Base-by-base conservation (phyloP, 2,888 invertebrate species). In the Pseudolycoriella hygida region DNA sequence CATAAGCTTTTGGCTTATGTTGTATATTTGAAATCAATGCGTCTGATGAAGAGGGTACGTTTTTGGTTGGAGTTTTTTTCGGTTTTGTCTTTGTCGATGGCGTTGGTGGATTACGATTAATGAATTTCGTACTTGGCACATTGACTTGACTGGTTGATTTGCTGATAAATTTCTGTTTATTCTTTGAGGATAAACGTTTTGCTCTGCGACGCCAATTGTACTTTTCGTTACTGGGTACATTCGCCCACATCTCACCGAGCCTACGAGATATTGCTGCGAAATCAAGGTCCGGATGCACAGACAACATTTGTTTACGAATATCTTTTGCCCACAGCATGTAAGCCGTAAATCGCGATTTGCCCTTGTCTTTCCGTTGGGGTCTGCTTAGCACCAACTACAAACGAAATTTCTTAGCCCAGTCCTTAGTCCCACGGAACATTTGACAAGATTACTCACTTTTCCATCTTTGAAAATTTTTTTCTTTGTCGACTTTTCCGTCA, bases 311-410 rank as follows among this genome's bases (percentile, higher is more conserved):
- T 49, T 80, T 78, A 37, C 89, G 72, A 15, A 82, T 75, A 54
- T 86, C 85, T 52, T 84, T 81, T 0, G 89, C 84, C 88, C 89
- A 92, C 58, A 90, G 68, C 77, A 87, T 88, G 63, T 90, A 92
- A 0, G 90, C 90, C 1, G 90, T 89, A 50, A 81, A 80, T 43
- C 85, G 71, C 0, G 80, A 74, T 64, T 80, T 82, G 19, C 82
- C 83, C 68, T 83, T 84, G 54, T 83, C 83, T 55, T 85, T 85
- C 30, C 85, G 67, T 53, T 81, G 80, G 1, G 80, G 73, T 57
- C 85, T 85, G 43, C 77, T 74, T 40, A 77, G 73, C 63, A 44
- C 74, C 73, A 48, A 67, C 70, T 50, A 65, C 66, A 1, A 34
- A 25, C 42, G 34, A 34, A 34, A 34, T 14, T 12, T 10, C 4